Conservation (phyloP, 1,140 invertebrate species). For the Anadara kagoshimensis region DNA sequence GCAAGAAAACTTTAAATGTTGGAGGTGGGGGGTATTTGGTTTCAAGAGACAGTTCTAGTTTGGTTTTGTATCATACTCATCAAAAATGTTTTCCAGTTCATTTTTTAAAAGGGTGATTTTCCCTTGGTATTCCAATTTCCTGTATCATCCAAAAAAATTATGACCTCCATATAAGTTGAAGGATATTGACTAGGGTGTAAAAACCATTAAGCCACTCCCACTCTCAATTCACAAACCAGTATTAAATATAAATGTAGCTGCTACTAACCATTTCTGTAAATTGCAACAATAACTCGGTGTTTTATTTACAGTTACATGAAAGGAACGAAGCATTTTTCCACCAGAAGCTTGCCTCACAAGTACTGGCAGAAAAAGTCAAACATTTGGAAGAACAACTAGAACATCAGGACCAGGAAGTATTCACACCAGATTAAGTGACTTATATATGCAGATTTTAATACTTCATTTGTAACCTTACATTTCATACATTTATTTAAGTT, state of each 20-base stretch:
- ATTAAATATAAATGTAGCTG: not conserved
- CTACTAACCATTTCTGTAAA: not conserved
- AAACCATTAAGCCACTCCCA: not conserved
- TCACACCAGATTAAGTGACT: not conserved
- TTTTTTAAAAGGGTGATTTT: no score
- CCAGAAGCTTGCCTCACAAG: conserved; percentile 61
- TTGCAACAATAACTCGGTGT: not conserved
- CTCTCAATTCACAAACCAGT: not conserved
- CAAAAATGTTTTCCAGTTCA: no score
- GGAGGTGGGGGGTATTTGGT: no score
- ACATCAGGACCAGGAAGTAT: conserved; percentile 27
- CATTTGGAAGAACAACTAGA: conserved; percentile 51
- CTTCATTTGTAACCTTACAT: no score
- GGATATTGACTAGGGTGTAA: not conserved
- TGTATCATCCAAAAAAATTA: no score
- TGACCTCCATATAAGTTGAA: not conserved
- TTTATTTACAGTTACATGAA: conserved; percentile 57
- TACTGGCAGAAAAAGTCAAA: conserved; percentile 53
- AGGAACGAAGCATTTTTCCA: conserved; percentile 63
- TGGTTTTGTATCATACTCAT: no score
- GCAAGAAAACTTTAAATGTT: no score
- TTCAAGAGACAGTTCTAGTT: no score
- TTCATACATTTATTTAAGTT: no score
- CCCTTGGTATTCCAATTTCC: no score
- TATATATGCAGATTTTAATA: no score